phyloP scores from a whole-genome alignment of 1,140 invertebrate species.

The Centruroides sculpturatus region DNA sequence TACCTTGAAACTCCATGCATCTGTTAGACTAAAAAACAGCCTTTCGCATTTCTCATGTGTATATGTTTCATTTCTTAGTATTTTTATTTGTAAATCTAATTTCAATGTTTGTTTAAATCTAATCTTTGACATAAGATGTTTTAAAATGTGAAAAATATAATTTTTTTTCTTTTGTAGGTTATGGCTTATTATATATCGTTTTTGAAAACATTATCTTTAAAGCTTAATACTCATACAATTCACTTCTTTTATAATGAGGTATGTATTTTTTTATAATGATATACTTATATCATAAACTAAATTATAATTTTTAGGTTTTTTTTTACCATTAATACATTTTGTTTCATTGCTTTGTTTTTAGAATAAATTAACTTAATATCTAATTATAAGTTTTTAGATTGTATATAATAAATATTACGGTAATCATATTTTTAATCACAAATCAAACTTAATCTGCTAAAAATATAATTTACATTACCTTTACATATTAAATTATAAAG shows the following conservation, averaged over 20 bases:
- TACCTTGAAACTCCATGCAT: no score
- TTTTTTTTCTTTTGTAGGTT: slow-evolving; percentile 37
- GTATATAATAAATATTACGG: no score
- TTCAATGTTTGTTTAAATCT: background rate
- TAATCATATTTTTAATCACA: no score
- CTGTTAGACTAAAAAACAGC: background rate
- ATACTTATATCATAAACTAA: background rate
- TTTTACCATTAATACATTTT: background rate
- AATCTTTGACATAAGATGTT: background rate
- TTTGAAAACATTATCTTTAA: slow-evolving; percentile 92
- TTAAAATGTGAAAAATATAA: background rate
- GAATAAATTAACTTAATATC: no score
- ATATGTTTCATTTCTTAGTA: background rate
- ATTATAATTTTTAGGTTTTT: background rate
- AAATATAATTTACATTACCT: no score
- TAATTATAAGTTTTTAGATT: no score
- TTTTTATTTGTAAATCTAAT: background rate
- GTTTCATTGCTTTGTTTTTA: background rate
- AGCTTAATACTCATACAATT: slow-evolving; percentile 96
- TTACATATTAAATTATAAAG: no score
- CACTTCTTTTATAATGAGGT: slow-evolving; percentile 99
- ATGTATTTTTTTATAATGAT: slow-evolving; percentile 24
- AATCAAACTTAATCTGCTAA: no score
- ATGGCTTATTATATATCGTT: slow-evolving; percentile 99
- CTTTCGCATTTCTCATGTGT: background rate